Conservation (phyloP, 1,140 invertebrate species). For the Habropoda laboriosa region DNA sequence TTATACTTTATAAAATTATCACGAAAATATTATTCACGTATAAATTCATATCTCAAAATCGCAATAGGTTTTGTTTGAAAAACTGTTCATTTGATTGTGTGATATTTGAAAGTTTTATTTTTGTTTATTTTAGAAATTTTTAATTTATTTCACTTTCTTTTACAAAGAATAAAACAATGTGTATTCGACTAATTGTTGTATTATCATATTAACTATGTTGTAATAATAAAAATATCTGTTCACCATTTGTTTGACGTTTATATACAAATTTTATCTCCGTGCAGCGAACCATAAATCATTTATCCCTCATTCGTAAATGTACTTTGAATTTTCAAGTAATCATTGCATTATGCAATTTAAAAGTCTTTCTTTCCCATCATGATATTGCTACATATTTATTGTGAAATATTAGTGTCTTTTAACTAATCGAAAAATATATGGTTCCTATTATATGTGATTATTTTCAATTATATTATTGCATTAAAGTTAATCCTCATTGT, state of each 20-base stretch:
- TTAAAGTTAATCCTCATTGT: neutral
- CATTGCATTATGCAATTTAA: neutral
- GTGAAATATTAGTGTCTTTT: neutral
- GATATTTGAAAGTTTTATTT: neutral
- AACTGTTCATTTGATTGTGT: no score
- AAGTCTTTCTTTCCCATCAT: neutral
- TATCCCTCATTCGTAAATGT: neutral
- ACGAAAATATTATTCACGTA: neutral
- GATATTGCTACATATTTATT: neutral
- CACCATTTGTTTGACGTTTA: neutral
- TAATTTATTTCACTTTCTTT: neutral
- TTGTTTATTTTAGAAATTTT: neutral
- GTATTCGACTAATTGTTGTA: neutral
- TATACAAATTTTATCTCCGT: conserved; percentile 5
- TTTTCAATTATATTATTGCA: neutral
- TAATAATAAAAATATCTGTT: neutral
- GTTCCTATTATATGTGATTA: neutral
- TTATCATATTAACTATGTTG: neutral
- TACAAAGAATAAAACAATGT: no score
- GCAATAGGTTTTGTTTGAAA: neutral
- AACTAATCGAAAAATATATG: neutral
- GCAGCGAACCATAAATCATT: neutral
- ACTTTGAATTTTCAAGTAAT: neutral
- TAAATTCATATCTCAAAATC: neutral
- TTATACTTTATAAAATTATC: neutral